These are phyloP conservation scores for Daphoenositta chrysoptera DNA, from an alignment of 2,113 vertebrate genomes.

Conservation along the genomic window DNA sequence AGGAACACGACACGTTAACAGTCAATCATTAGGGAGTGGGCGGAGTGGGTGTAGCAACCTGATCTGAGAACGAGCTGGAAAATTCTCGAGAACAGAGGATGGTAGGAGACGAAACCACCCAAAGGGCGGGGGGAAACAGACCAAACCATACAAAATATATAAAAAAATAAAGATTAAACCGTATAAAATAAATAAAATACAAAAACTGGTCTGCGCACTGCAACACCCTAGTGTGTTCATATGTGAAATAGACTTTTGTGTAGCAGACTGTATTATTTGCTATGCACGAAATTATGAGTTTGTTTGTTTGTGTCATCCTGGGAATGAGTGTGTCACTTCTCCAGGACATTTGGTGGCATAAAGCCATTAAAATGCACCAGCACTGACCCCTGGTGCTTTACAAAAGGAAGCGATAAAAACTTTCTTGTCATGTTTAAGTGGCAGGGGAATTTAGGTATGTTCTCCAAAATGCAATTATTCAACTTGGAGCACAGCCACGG, in stretches of 20 bases:
- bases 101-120: too few species aligned
- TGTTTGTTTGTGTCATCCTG: not conserved
- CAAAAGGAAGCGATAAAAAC: not conserved
- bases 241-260: not conserved
- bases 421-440: constrained; percentile 15
- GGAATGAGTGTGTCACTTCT: not conserved
- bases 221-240: not conserved
- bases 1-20: too few species aligned
- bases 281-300: not conserved
- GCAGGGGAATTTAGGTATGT: constrained; percentile 26
- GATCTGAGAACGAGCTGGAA: too few species aligned
- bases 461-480: constrained; percentile 36
- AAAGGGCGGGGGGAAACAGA: too few species aligned
- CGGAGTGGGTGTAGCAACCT: too few species aligned
- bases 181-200: too few species aligned
- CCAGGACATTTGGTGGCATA: not conserved
- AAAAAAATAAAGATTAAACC: too few species aligned
- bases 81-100: too few species aligned
- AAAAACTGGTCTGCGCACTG: too few species aligned
- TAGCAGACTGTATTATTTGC: not conserved
- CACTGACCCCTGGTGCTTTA: constrained; percentile 4
- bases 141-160: too few species aligned
- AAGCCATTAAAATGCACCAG: not conserved
- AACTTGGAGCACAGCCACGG: constrained; percentile 35
- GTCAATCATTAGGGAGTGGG: too few species aligned